phyloP scores from a whole-genome alignment of 37 sponge, comb jelly and placozoan species.

The Crambe crambe region DNA sequence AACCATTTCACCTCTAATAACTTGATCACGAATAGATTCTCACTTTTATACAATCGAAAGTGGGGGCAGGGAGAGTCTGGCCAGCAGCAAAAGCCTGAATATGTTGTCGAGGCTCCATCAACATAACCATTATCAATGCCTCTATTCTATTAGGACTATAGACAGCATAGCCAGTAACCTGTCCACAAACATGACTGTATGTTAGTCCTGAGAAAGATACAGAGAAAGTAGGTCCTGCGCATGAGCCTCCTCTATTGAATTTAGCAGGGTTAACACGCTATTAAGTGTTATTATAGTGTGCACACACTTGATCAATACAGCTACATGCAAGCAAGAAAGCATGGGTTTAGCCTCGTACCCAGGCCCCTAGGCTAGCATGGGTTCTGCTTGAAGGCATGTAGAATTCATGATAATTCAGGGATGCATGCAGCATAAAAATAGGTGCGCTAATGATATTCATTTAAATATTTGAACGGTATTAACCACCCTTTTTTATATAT shows the following conservation, averaged over 20 bases:
- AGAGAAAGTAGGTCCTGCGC: not conserved
- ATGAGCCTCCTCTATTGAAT: not conserved
- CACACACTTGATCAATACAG: too few species aligned
- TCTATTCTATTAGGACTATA: not conserved
- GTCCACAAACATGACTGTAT: constrained; percentile 7
- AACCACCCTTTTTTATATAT: too few species aligned
- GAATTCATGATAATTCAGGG: too few species aligned
- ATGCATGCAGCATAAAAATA: too few species aligned
- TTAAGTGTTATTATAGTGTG: too few species aligned
- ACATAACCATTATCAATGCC: not conserved
- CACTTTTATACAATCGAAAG: not conserved
- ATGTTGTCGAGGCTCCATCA: constrained; percentile 27
- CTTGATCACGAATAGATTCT: not conserved
- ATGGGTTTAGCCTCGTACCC: too few species aligned
- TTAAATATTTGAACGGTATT: too few species aligned
- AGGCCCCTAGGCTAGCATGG: too few species aligned
- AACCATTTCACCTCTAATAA: not conserved
- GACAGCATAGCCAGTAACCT: not conserved
- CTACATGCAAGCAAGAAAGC: too few species aligned
- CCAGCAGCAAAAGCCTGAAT: constrained; percentile 24
- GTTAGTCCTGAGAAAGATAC: not conserved
- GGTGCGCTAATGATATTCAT: too few species aligned
- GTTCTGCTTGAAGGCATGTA: too few species aligned
- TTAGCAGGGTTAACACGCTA: too few species aligned
- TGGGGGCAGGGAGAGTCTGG: not conserved